Evolutionary conservation across 2,797 vertebrate genomes (phyloP), one percentile per base, ranked within the genome.

Genomic region (Pelochelys cantorii): DNA sequence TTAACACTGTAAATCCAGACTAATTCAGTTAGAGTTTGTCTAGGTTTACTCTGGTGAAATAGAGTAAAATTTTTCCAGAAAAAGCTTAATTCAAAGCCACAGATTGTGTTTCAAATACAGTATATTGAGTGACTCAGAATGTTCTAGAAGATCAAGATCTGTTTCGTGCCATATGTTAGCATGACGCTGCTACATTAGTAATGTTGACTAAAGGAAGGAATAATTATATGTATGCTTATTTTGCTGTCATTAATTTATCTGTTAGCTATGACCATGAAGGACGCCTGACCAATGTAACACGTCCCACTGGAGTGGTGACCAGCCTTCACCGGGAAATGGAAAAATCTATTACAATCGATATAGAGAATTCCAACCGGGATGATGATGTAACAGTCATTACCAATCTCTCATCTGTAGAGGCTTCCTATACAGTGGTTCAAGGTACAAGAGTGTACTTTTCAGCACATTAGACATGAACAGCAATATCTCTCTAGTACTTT

Each of bases 301-400:
- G 99, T 96, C 99, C 99, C 71, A 99, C 99, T 1, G 99, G 99
- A 92, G 99, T 99, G 98, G 99, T 99, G 95, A 99, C 99, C 81
- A 99, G 99, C 93, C 98, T 99, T 94, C 99, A 99, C 97, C 98
- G 99, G 48, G 99, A 99, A 97, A 99, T 99, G 92, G 99, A 99
- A 94, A 99, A 99, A 94, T 99, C 99, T 95, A 99, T 99, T 98
- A 99, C 99, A 98, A 99, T 99, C 79, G 99, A 99, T 98, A 99
- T 99, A 12, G 99, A 99, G 98, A 99, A 99, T 97, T 99, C 99
- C 93, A 99, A 99, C 98, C 98, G 99, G 85, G 99, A 99, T 62
- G 99, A 99, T 48, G 99, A 99, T 25, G 98, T 99, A 98, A 99
- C 99, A 2, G 99, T 99, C 96, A 99, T 99, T 98, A 99, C 99